These are phyloP conservation scores for Oceanodroma tethys DNA, from an alignment of 2,113 vertebrate genomes.

Conservation along the genomic window DNA sequence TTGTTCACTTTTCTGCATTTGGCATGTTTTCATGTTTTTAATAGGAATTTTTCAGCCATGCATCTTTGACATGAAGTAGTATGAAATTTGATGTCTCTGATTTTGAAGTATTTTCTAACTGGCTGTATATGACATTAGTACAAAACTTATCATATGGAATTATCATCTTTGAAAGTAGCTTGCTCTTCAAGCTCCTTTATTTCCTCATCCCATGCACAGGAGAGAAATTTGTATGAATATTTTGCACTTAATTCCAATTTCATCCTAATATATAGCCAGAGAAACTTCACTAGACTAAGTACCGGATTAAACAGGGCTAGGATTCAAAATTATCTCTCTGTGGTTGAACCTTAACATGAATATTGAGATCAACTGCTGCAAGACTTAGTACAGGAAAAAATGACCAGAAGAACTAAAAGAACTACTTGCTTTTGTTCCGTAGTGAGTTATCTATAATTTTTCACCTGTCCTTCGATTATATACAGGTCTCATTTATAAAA, in stretches of 20 bases:
- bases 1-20: conserved; percentile 74
- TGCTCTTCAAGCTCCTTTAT: conserved; percentile 71
- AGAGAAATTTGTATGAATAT: conserved; percentile 62
- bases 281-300: conserved; percentile 19
- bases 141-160: conserved; percentile 72
- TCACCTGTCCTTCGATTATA: neutral
- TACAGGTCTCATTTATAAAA: neutral
- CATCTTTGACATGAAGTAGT: conserved; percentile 48
- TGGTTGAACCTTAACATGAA: conserved; percentile 38
- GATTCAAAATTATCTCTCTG: conserved; percentile 31
- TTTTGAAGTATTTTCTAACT: conserved; percentile 64
- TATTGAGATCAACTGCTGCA: conserved; percentile 38
- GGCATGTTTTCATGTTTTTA: conserved; percentile 76
- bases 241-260: conserved; percentile 46
- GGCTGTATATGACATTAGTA: conserved; percentile 65
- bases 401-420: neutral
- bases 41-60: conserved; percentile 66
- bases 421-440: neutral
- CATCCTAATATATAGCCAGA: neutral
- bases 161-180: conserved; percentile 60
- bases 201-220: conserved; percentile 51
- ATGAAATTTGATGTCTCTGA: conserved; percentile 69
- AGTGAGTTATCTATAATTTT: neutral
- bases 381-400: neutral
- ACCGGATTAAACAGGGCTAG: conserved; percentile 31